phyloP scores from a whole-genome alignment of 2,797 vertebrate species.

The Lithobates sylvaticus region DNA sequence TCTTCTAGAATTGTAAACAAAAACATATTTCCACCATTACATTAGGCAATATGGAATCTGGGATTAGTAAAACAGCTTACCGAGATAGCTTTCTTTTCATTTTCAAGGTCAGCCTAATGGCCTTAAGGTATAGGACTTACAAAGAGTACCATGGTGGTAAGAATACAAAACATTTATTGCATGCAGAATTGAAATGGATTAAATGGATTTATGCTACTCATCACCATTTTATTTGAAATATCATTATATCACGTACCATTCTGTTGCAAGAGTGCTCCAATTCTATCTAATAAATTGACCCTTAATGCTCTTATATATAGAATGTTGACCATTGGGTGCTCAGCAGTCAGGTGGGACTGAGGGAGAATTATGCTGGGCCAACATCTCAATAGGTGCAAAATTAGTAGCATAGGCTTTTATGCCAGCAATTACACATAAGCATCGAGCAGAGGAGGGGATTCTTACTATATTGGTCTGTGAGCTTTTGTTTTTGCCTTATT shows the following conservation, averaged over 20 bases:
- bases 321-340: not conserved
- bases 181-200: not conserved
- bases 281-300: not conserved
- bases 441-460: too few relatives aligned
- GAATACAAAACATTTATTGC: not conserved
- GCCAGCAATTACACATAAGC: too few relatives aligned
- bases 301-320: too few relatives aligned
- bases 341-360: too few relatives aligned
- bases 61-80: not conserved
- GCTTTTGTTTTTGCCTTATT: too few relatives aligned
- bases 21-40: not conserved
- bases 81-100: not conserved
- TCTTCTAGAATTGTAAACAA: not conserved
- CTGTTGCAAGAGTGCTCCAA: not conserved
- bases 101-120: not conserved
- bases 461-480: too few relatives aligned
- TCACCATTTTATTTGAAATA: not conserved
- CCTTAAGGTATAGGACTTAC: not conserved
- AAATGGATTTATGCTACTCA: not conserved
- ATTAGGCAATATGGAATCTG: not conserved
- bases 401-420: too few relatives aligned
- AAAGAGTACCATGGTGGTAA: not conserved
- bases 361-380: too few relatives aligned
- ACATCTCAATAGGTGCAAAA: too few relatives aligned
- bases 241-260: not conserved